These are phyloP conservation scores for Hippocampus comes DNA, from an alignment of 2,113 vertebrate genomes.

Conservation along the genomic window DNA sequence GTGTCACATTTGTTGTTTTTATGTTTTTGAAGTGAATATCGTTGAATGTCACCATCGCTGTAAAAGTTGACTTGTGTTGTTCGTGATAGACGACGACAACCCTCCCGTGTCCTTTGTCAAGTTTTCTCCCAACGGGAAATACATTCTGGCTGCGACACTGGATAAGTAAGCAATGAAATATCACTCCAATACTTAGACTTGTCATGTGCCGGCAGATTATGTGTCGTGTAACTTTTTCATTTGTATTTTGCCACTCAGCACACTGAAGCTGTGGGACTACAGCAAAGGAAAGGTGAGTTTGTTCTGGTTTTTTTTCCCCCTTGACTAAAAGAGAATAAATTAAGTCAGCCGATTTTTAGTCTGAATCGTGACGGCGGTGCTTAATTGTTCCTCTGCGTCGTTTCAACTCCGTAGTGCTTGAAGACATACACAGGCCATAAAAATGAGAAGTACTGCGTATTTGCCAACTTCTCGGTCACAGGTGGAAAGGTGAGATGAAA, in stretches of 20 bases:
- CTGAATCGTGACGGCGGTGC: not conserved
- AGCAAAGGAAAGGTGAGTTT: constrained; percentile 94
- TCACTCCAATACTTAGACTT: not conserved
- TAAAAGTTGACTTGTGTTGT: not conserved
- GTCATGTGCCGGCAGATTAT: too few species aligned
- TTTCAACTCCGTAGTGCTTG: constrained; percentile 80
- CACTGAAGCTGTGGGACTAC: constrained; percentile 99
- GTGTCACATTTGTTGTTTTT: not conserved
- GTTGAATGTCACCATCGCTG: not conserved
- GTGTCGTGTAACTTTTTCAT: not conserved
- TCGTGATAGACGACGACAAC: constrained; percentile 88
- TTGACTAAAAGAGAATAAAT: not conserved
- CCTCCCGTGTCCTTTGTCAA: constrained; percentile 98
- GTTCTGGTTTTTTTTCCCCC: not conserved
- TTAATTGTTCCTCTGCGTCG: not conserved
- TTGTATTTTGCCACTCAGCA: constrained; percentile 70
- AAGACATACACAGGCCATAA: constrained; percentile 98
- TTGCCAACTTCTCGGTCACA: constrained; percentile 97
- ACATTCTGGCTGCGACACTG: constrained; percentile 95
- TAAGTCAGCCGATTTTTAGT: not conserved
- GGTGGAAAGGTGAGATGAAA: constrained; percentile 85
- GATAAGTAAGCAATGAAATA: constrained; percentile 84
- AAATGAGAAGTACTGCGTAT: constrained; percentile 99
- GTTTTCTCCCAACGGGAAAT: constrained; percentile 98
- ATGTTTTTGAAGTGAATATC: not conserved